These are phyloP conservation scores for Muraenolepis orangiensis DNA, from an alignment of 2,797 vertebrate genomes.

Conservation along the genomic window DNA sequence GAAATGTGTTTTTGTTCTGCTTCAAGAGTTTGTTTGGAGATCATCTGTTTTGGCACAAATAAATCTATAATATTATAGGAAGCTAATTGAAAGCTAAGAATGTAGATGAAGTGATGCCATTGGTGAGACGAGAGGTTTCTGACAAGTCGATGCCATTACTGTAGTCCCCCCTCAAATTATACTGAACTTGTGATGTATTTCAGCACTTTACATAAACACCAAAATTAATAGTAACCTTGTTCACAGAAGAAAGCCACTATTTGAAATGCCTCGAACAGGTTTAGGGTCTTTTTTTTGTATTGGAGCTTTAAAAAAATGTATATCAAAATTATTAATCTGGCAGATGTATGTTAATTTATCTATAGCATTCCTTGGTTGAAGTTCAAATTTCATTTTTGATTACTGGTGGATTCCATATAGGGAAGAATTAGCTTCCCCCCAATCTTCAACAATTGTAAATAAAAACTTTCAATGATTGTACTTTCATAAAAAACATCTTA, in stretches of 20 bases:
- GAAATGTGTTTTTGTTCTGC: constrained; percentile 30
- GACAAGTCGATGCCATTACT: neutral
- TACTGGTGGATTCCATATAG: constrained; percentile 43
- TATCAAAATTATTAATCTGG: constrained; percentile 5
- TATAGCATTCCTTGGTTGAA: constrained; percentile 30
- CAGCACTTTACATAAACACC: constrained; percentile 1
- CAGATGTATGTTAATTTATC: constrained; percentile 29
- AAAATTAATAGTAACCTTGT: neutral
- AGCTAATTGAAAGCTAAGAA: no score
- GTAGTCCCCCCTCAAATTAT: neutral
- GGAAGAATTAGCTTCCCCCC: constrained; percentile 45
- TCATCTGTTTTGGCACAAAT: no score
- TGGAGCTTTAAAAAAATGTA: neutral
- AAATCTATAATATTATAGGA: no score
- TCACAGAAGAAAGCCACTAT: neutral
- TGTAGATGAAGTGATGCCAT: no score
- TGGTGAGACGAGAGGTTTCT: no score
- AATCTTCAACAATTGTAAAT: constrained; percentile 71
- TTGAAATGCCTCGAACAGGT: neutral
- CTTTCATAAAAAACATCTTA: constrained; percentile 65
- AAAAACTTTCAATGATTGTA: constrained; percentile 70
- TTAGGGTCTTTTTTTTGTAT: neutral
- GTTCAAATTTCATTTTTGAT: constrained; percentile 36
- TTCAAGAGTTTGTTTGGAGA: no score
- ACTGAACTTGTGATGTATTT: neutral